Percentiles rank a stretch among this genome's conserved stretches.
These are phyloP conservation scores for Athalia rosae DNA, from an alignment of 2,888 invertebrate genomes.

Conservation along the genomic window DNA sequence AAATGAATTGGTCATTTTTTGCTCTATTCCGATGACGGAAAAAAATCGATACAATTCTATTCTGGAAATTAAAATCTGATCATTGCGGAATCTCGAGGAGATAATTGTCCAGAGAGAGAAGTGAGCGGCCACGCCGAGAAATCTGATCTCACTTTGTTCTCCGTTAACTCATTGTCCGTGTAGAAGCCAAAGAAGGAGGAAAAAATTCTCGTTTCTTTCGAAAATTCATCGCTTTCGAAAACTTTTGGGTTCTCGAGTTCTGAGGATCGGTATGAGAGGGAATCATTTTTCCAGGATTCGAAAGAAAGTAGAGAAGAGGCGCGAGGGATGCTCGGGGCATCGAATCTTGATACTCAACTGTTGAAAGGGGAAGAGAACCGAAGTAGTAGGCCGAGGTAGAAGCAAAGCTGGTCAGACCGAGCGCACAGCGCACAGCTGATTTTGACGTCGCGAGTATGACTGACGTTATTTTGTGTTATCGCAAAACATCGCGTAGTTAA, in stretches of 20 bases:
- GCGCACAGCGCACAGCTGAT: slow-evolving; percentile 53
- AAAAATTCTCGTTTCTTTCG: too few relatives aligned
- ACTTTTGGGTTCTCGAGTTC: too few relatives aligned
- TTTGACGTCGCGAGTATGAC: slow-evolving; percentile 50
- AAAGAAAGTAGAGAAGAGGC: neutral
- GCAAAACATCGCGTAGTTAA: slow-evolving; percentile 5
- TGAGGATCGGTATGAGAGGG: too few relatives aligned
- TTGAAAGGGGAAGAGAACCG: slow-evolving; percentile 41
- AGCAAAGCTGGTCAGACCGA: slow-evolving; percentile 47
- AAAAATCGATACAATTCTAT: neutral
- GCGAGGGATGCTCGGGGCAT: neutral
- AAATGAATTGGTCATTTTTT: neutral
- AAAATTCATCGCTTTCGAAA: too few relatives aligned
- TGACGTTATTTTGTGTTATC: slow-evolving; percentile 30
- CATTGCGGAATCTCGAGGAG: too few relatives aligned
- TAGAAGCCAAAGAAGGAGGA: too few relatives aligned
- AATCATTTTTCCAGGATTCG: too few relatives aligned
- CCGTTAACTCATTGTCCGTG: too few relatives aligned
- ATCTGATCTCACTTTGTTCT: too few relatives aligned
- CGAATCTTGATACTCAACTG: slow-evolving; percentile 47
- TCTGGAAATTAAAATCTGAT: too few relatives aligned
- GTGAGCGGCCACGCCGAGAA: too few relatives aligned
- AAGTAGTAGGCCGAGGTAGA: slow-evolving; percentile 45
- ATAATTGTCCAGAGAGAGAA: too few relatives aligned
- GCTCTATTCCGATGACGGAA: neutral